Evolutionary conservation across 2,888 invertebrate genomes (phyloP).

Genomic region (Oxytorus armatus): DNA sequence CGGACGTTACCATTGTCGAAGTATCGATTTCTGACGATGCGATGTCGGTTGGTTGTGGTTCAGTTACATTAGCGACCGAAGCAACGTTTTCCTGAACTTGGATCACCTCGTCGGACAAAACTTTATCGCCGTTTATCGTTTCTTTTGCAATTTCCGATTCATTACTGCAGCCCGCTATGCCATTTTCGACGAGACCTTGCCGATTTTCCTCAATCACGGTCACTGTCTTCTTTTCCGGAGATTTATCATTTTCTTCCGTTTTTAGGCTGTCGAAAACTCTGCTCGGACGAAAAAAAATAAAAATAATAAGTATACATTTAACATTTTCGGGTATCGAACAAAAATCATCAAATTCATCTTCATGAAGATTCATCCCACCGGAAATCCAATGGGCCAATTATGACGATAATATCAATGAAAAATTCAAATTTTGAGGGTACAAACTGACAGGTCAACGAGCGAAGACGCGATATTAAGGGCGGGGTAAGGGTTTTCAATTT

Average conservation of each 20-base stretch:
- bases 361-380: too few species aligned
- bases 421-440: too few species aligned
- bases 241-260: conserved; percentile 69
- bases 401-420: too few species aligned
- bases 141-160: conserved; percentile 56
- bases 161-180: conserved; percentile 55
- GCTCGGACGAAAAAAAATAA: conserved; percentile 44
- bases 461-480: too few species aligned
- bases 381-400: too few species aligned
- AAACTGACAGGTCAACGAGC: too few species aligned
- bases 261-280: conserved; percentile 82
- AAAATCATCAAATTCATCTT: neutral
- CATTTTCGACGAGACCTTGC: conserved; percentile 63
- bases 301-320: neutral
- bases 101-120: conserved; percentile 22
- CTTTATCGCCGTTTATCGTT: conserved; percentile 48
- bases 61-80: conserved; percentile 8
- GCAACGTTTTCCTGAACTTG: conserved; percentile 39
- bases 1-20: conserved; percentile 59
- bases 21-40: conserved; percentile 78
- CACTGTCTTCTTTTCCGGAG: conserved; percentile 67
- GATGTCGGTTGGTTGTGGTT: conserved; percentile 27
- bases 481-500: too few species aligned
- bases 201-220: conserved; percentile 4
- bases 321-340: neutral